Evolutionary conservation across 2,888 invertebrate genomes (phyloP), one percentile per base, ranked within the genome.

Genomic region (Dolomedes plantarius): DNA sequence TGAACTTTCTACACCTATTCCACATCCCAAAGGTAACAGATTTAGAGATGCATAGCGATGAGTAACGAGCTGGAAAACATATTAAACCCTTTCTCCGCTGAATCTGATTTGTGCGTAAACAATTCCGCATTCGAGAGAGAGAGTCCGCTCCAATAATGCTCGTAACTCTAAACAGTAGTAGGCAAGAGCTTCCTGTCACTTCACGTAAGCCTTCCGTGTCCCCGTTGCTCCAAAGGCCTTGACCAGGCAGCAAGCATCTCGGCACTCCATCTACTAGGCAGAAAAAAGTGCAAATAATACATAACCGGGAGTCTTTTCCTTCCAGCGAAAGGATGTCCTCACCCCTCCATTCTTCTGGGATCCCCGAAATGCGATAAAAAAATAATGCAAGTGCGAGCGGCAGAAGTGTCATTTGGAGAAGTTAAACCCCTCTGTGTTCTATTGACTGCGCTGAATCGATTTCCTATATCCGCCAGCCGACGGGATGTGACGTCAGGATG

Each of bases 401-500:
- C 46, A 56, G 56, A 56, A 75, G 65, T 85, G 83, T 85, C 83
- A 85, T 85, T 85, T 77, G 23, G 50, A 65, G 36, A 46, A 50
- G 31, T 71, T 62, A 71, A 75, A 67, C 62, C 71, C 72, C 72
- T 23, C 67, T 67, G 29, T 67, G 72, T 85, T 85, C 83, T 85
- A 85, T 85, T 77, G 73, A 85, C 67, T 56, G 46, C 29, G 28
- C 23, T 85, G 73, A 85, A 85, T 85, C 77, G 83, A 77, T 85
- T 85, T 85, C 83, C 83, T 85, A 85, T 85, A 85, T 85, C 83
- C 83, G 83, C 77, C 83, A 85, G 77, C 85, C 83, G 83, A 85
- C 77, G 36, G 83, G 83, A 85, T 71, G 77, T 85, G 83, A 85
- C 83, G 83, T 73, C 72, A 85, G 67, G 83, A 77, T 85, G 83